A percentile compares a stretch with the other conserved stretches of the same genome.
Conservation (phyloP, 37 sponge, comb jelly and placozoan genomes). For the Amphimedon queenslandica region DNA sequence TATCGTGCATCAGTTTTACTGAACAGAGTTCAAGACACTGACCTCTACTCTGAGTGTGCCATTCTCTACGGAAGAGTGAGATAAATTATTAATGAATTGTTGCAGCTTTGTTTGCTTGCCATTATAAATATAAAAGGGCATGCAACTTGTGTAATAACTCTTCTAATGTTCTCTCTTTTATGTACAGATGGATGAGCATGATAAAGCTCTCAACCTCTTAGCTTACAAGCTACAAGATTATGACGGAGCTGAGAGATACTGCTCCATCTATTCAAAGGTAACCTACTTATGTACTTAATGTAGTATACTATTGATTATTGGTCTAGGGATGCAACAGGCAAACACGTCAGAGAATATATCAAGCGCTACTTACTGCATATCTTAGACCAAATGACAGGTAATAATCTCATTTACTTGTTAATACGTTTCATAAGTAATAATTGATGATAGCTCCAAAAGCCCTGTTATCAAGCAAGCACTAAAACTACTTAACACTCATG, state of each 20-base stretch:
- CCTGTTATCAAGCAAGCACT: constrained; percentile 56
- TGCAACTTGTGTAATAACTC: not conserved
- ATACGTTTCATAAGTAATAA: not conserved
- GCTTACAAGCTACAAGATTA: constrained; percentile 59
- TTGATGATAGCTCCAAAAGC: constrained; percentile 1
- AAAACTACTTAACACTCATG: constrained; percentile 66
- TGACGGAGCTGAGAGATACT: constrained; percentile 55
- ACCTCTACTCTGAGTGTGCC: constrained; percentile 60
- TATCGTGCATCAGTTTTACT: constrained; percentile 60
- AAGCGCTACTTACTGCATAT: constrained; percentile 56
- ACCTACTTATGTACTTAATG: not conserved
- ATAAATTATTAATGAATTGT: too few relatives aligned
- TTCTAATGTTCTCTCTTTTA: not conserved
- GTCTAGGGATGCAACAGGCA: constrained; percentile 40
- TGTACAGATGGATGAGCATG: constrained; percentile 73
- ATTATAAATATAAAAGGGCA: not conserved
- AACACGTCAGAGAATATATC: constrained; percentile 60
- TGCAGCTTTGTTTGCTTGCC: too few relatives aligned
- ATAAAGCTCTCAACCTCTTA: constrained; percentile 62
- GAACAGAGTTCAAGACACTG: constrained; percentile 57
- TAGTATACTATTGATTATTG: not conserved
- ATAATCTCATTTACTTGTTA: not conserved
- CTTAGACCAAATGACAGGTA: constrained; percentile 58
- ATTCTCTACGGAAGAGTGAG: constrained; percentile 74
- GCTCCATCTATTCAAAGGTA: constrained; percentile 49